Percentiles rank a stretch among this genome's conserved stretches.
Conservation (phyloP, 1,140 invertebrate genomes). For the Oreohelix idahoensis region DNA sequence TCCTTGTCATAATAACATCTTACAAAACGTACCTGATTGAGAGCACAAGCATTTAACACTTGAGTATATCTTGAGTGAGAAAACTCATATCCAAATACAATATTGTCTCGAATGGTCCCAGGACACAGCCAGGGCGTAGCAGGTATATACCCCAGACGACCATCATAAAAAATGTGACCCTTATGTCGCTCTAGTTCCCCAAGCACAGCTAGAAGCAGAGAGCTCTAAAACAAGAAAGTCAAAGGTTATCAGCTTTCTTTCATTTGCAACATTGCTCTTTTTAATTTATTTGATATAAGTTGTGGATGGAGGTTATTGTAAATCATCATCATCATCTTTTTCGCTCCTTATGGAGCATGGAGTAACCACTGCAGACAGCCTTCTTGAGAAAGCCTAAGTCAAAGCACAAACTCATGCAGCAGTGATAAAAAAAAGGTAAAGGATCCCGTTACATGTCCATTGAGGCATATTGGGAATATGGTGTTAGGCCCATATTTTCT, state of each 20-base stretch:
- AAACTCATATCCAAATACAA: slow-evolving; percentile 88
- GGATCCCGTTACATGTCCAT: too few species aligned
- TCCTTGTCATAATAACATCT: too few species aligned
- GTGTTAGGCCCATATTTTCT: too few species aligned
- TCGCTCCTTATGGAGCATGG: too few species aligned
- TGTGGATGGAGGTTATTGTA: too few species aligned
- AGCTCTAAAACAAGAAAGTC: slow-evolving; percentile 43
- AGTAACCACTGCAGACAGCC: too few species aligned
- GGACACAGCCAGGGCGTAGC: slow-evolving; percentile 93
- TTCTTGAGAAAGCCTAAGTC: too few species aligned
- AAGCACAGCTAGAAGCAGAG: slow-evolving; percentile 50
- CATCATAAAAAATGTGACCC: slow-evolving; percentile 49
- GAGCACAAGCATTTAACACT: slow-evolving; percentile 84
- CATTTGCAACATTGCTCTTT: background rate
- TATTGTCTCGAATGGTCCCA: slow-evolving; percentile 90
- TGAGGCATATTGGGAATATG: too few species aligned
- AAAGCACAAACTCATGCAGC: too few species aligned
- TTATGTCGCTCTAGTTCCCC: slow-evolving; percentile 51
- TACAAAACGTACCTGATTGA: slow-evolving; percentile 74
- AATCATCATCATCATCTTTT: too few species aligned
- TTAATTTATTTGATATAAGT: background rate
- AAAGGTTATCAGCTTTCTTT: background rate
- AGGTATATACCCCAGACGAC: slow-evolving; percentile 77
- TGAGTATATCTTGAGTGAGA: slow-evolving; percentile 84
- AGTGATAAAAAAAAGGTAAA: too few species aligned